Conservation (phyloP, 2,888 invertebrate genomes). For the Odontocolon sp. region DNA sequence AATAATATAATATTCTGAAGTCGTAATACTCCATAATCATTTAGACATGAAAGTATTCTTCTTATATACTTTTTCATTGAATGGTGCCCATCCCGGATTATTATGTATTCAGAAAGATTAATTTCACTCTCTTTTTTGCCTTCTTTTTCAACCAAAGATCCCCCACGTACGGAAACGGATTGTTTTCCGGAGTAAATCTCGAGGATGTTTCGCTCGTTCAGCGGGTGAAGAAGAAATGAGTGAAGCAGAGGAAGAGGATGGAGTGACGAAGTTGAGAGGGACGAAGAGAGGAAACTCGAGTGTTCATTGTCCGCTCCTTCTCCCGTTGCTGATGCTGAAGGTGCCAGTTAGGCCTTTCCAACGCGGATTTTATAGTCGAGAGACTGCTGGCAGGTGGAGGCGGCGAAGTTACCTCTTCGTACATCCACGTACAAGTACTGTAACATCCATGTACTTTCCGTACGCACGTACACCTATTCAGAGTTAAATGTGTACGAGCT, state of each 20-base stretch:
- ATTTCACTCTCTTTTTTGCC: background rate
- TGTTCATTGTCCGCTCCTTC: slow-evolving; percentile 64
- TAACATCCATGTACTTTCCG: slow-evolving; percentile 11
- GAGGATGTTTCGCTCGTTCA: slow-evolving; percentile 36
- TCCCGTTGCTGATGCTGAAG: slow-evolving; percentile 56
- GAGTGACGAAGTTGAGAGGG: slow-evolving; percentile 24
- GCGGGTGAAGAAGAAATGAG: slow-evolving; percentile 26
- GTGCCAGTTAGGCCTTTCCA: slow-evolving; percentile 69
- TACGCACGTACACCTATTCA: background rate
- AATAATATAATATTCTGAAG: no score
- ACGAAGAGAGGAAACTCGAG: slow-evolving; percentile 29
- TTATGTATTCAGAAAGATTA: no score
- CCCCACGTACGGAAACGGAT: slow-evolving; percentile 17
- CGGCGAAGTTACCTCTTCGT: slow-evolving; percentile 44
- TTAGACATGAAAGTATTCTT: no score
- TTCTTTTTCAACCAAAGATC: background rate
- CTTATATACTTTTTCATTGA: no score
- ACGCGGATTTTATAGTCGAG: slow-evolving; percentile 71
- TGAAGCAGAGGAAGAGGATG: background rate
- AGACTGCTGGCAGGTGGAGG: slow-evolving; percentile 49
- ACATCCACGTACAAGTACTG: slow-evolving; percentile 20
- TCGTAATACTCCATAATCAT: no score
- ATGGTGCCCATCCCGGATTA: no score
- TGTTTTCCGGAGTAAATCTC: slow-evolving; percentile 55
- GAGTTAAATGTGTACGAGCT: slow-evolving; percentile 8